phyloP scores from a whole-genome alignment of 2,113 vertebrate genomes.

The Leptobrachium ailaonicum region DNA sequence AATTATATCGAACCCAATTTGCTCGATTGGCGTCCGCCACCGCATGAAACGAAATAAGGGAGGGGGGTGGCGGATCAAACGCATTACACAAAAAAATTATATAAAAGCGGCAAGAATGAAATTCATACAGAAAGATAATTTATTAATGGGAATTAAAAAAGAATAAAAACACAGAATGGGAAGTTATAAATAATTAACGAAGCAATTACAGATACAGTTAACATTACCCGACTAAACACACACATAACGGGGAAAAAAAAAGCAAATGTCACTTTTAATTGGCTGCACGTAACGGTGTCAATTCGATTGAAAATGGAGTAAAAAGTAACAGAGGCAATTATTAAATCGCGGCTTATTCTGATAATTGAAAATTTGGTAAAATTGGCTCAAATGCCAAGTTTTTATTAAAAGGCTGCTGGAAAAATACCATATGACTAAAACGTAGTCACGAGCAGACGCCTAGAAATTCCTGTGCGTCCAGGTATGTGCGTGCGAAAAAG shows the following conservation, averaged over 20 bases:
- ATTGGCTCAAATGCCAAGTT: background rate
- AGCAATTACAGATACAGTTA: background rate
- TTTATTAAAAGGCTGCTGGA: background rate
- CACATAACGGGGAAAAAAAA: background rate
- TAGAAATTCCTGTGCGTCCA: too few relatives aligned
- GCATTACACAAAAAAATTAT: background rate
- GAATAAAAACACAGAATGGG: background rate
- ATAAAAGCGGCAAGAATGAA: background rate
- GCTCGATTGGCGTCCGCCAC: too few relatives aligned
- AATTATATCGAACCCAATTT: too few relatives aligned
- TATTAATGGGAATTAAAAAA: constrained; percentile 1
- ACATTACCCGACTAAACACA: background rate
- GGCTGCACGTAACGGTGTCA: background rate
- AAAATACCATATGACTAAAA: too few relatives aligned
- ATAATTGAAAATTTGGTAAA: background rate
- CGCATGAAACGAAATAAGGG: too few relatives aligned
- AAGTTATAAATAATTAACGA: background rate
- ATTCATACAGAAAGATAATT: background rate
- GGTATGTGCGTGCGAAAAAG: too few relatives aligned
- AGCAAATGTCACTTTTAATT: constrained; percentile 1
- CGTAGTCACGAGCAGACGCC: too few relatives aligned
- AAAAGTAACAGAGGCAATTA: background rate
- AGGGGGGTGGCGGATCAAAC: too few relatives aligned
- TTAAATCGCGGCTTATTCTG: background rate
- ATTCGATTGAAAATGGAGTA: background rate